These are phyloP conservation scores for Pristionchus maxplancki DNA, from an alignment of 2,888 invertebrate genomes.

Conservation along the genomic window DNA sequence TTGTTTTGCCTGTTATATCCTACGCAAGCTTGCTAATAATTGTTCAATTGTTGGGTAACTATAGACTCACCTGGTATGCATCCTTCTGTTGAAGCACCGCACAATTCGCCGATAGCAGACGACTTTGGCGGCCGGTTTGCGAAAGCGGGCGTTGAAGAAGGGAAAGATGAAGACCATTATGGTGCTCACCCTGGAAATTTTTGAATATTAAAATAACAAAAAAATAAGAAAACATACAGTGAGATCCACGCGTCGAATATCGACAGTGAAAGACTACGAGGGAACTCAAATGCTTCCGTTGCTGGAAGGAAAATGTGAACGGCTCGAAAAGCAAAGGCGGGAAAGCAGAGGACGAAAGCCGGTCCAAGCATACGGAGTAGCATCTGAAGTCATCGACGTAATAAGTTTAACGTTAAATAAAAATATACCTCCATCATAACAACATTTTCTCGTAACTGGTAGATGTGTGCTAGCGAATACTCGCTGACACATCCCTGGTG, in stretches of 20 bases:
- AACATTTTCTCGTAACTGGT: neutral
- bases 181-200: too few species aligned
- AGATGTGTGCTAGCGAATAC: neutral
- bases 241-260: too few species aligned
- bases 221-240: too few species aligned
- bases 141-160: too few species aligned
- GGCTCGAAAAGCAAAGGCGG: neutral
- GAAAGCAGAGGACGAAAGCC: neutral
- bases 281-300: neutral
- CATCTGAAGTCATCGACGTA: neutral
- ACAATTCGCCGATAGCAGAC: neutral
- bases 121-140: too few species aligned
- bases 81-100: neutral
- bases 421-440: conserved; percentile 14
- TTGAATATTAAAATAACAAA: too few species aligned
- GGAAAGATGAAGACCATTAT: too few species aligned
- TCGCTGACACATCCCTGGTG: neutral
- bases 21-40: neutral
- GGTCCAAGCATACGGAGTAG: neutral
- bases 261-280: neutral
- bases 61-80: neutral
- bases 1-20: too few species aligned
- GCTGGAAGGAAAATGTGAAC: neutral
- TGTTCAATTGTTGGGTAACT: neutral
- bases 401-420: too few species aligned